Base-by-base conservation (phyloP, 37 sponge, comb jelly and placozoan species). In the Beroe ovata region DNA sequence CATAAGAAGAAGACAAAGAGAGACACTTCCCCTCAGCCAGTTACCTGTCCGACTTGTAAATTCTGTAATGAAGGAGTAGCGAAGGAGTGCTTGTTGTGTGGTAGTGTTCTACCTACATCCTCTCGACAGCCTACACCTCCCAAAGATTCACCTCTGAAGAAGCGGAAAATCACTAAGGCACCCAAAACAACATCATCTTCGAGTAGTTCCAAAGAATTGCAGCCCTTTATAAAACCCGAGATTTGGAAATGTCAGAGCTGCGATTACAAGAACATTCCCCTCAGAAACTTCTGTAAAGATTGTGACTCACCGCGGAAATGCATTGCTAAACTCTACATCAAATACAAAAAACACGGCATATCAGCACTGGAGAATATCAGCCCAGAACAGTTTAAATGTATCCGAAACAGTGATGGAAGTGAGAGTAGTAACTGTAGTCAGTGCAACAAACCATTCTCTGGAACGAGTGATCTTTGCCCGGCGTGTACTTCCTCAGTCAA, bases 241-340 rank as follows among this genome's bases (percentile, higher is more conserved):
- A 35, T 32, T 14, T 77, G 84, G 84, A 77, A 77, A 39, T 77
- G 84, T 77, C 84, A 39, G 84, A 77, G 54, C 3, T 77, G 84
- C 28, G 54, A 77, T 54, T 77, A 77, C 38, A 77, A 77, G 23
- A 77, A 77, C 28, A 77, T 77, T 8, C 54, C 84, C 1, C 54
- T 77, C 4, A 22, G 84, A 36, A 77, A 77, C 54, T 77, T 77
- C 54, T 77, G 84, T 77, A 77, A 77, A 20, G 84, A 77, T 25
- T 77, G 84, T 40, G 84, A 77, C 41, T 21, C 84, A 21, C 84
- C 84, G 28, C 84, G 84, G 26, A 77, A 77, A 25, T 77, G 84
- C 33, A 42, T 77, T 77, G 84, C 84, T 37, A 42, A 39, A 42
- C 38, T 77, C 38, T 77, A 77, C 84, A 42, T 77, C 42, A 39